These are phyloP conservation scores for Podarcis cretensis DNA, from an alignment of 2,113 vertebrate genomes.

Conservation along the genomic window DNA sequence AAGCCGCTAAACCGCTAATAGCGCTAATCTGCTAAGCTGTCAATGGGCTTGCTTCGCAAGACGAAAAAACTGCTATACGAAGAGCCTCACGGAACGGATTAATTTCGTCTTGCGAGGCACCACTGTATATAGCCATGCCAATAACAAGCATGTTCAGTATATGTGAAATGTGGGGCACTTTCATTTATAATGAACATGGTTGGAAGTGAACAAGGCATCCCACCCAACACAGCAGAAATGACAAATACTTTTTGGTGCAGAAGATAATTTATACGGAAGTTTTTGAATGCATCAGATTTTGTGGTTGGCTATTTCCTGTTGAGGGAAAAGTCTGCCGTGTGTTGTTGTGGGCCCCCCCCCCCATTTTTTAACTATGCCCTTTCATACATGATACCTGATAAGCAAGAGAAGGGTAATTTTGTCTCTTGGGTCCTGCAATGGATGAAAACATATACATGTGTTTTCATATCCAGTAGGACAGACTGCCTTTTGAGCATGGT, in stretches of 20 bases:
- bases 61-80: no score
- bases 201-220: neutral
- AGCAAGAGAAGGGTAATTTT: neutral
- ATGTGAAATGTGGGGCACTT: neutral
- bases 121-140: neutral
- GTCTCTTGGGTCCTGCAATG: neutral
- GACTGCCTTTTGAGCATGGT: accelerated
- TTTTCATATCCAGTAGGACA: neutral
- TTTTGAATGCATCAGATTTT: neutral
- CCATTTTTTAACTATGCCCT: neutral
- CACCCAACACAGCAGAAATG: neutral
- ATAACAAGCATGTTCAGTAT: neutral
- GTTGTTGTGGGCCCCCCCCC: neutral
- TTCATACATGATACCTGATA: neutral
- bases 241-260: neutral
- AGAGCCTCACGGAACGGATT: no score
- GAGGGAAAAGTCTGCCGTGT: neutral
- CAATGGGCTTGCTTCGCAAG: no score
- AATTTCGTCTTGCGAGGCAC: no score
- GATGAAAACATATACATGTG: neutral
- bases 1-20: no score
- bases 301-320: neutral
- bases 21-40: no score
- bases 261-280: neutral
- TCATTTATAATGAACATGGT: neutral